Evolutionary conservation across 1,140 invertebrate genomes (phyloP).

Genomic region (Bombus sylvicola): DNA sequence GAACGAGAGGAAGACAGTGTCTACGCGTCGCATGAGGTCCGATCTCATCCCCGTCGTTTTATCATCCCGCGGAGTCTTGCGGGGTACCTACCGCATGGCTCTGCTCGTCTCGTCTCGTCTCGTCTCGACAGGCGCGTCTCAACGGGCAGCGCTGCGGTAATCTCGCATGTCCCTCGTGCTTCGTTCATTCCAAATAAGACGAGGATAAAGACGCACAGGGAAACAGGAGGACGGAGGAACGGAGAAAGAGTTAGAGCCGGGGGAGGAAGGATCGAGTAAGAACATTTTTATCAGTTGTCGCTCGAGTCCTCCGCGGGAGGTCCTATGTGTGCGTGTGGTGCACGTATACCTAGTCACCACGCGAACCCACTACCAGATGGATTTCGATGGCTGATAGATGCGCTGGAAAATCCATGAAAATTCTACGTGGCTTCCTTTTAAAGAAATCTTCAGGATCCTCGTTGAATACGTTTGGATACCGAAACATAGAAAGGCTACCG

Average conservation of each 20-base stretch:
- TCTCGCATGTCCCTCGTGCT: slow-evolving; percentile 67
- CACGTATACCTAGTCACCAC: slow-evolving; percentile 5
- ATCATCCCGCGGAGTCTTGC: slow-evolving; percentile 64
- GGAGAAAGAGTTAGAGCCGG: not conserved
- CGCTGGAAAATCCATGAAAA: not conserved
- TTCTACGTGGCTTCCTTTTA: not conserved
- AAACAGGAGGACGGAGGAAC: not conserved
- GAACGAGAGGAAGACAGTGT: slow-evolving; percentile 40
- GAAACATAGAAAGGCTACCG: not conserved
- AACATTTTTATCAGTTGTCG: slow-evolving; percentile 73
- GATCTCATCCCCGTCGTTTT: slow-evolving; percentile 65
- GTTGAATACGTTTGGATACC: not conserved
- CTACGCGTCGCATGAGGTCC: slow-evolving; percentile 58
- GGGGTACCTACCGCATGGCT: slow-evolving; percentile 66
- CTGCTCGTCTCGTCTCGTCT: slow-evolving; percentile 28
- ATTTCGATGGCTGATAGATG: slow-evolving; percentile 28
- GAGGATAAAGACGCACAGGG: slow-evolving; percentile 48
- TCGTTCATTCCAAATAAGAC: slow-evolving; percentile 68
- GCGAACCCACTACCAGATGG: slow-evolving; percentile 39
- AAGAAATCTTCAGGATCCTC: not conserved
- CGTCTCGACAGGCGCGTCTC: slow-evolving; percentile 50
- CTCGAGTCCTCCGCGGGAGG: slow-evolving; percentile 65
- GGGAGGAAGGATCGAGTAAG: slow-evolving; percentile 63
- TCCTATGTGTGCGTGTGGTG: slow-evolving; percentile 12
- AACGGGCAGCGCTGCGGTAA: slow-evolving; percentile 61